Conservation (phyloP, 2,113 vertebrate genomes). For the Eulacestoma nigropectus region DNA sequence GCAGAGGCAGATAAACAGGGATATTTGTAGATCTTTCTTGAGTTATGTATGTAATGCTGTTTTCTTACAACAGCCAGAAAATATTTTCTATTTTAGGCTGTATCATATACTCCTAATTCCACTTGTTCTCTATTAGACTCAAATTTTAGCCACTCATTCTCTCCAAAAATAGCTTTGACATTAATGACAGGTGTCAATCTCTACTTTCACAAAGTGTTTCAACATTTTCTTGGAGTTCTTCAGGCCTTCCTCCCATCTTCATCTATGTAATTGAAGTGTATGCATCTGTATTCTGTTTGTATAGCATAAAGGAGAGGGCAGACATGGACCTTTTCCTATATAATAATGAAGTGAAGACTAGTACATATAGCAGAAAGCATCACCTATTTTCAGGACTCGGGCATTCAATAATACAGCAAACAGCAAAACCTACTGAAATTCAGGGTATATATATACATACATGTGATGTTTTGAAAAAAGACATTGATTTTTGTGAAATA, state of each 20-base stretch:
- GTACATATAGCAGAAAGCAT: not conserved
- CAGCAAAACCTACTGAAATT: not conserved
- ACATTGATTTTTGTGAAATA: not conserved
- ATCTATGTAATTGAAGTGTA: not conserved
- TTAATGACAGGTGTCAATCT: not conserved
- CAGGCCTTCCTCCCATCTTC: not conserved
- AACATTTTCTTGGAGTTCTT: not conserved
- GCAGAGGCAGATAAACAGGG: too few species aligned
- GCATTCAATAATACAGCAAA: not conserved
- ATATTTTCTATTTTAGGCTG: not conserved
- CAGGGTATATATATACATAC: not conserved
- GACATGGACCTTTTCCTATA: not conserved
- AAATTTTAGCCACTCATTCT: not conserved
- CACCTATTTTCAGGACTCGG: not conserved
- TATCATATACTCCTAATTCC: rapidly evolving
- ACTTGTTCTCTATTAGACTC: not conserved
- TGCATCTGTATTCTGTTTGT: not conserved
- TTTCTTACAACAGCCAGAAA: not conserved
- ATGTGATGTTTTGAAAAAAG: not conserved
- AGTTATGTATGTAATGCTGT: not conserved
- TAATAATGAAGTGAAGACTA: not conserved
- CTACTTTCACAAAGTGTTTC: not conserved
- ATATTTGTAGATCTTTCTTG: too few species aligned
- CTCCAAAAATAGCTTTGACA: not conserved
- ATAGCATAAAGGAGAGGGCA: not conserved